A percentile compares a stretch with the other conserved stretches of the same genome.
Conservation (phyloP, 2,113 vertebrate species). For the Labeo catla region DNA sequence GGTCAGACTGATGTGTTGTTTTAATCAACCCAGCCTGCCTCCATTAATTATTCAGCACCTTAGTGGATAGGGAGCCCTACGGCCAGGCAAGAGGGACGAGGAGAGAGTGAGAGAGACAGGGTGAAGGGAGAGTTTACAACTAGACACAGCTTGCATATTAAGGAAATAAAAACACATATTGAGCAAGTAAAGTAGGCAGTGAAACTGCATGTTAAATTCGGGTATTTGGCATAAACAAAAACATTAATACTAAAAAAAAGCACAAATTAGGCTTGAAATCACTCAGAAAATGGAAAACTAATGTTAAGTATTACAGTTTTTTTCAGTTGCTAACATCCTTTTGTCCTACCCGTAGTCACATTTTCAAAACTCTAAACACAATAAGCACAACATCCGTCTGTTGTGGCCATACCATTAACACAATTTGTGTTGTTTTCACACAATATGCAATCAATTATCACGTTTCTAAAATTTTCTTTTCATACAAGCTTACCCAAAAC, state of each 20-base stretch:
- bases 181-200: background rate
- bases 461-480: no score
- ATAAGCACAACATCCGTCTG: no score
- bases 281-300: background rate
- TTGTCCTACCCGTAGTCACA: no score
- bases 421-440: no score
- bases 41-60: slow-evolving; percentile 63
- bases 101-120: background rate
- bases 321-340: no score
- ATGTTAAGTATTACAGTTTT: background rate
- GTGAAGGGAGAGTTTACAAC: slow-evolving; percentile 10
- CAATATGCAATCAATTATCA: no score
- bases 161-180: background rate
- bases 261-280: background rate
- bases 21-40: slow-evolving; percentile 63
- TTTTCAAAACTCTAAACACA: no score
- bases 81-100: background rate
- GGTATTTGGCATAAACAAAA: background rate
- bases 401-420: no score
- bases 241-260: background rate
- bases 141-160: background rate
- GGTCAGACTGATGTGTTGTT: slow-evolving; percentile 65
- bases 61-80: slow-evolving; percentile 45
- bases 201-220: background rate
- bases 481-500: no score